Evolutionary conservation across 2,888 invertebrate species (phyloP), one percentile per base, ranked within the genome.

Genomic region (Allophyes oxyacanthae): DNA sequence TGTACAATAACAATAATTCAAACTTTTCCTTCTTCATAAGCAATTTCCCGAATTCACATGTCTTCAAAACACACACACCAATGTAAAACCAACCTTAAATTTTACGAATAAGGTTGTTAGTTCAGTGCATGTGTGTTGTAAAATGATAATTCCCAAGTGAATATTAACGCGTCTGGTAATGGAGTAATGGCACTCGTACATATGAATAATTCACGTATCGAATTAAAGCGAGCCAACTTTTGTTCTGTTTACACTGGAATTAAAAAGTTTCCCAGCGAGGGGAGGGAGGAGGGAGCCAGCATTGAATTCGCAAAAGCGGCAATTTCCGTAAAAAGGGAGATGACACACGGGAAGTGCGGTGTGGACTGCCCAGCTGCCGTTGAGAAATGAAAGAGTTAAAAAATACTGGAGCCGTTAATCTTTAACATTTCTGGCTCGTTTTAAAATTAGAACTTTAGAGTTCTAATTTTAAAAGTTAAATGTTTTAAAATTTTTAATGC

Each of bases 181-280:
- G 83, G 80, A 79, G 84, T 84, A 80, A 82, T 79, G 78, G 75
- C 64, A 72, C 72, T 70, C 75, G 65, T 76, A 71, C 71, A 69
- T 81, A 83, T 85, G 82, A 85, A 85, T 84, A 80, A 84, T 85
- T 82, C 79, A 79, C 73, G 77, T 76, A 78, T 82, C 68, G 79
- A 81, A 84, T 84, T 80, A 80, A 80, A 79, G 69, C 75, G 75
- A 64, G 57, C 55, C 77, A 78, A 81, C 75, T 82, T 83, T 78
- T 77, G 79, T 77, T 77, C 77, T 77, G 83, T 80, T 83, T 79
- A 78, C 81, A 75, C 73, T 80, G 77, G 75, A 82, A 82, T 85
- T 80, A 76, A 82, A 81, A 84, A 83, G 76, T 83, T 83, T 68
- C 51, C 44, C 37, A 30, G 41, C 53, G 25, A 6, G 28, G 30